Conservation (phyloP, 1,140 invertebrate genomes). For the Lineus longissimus region DNA sequence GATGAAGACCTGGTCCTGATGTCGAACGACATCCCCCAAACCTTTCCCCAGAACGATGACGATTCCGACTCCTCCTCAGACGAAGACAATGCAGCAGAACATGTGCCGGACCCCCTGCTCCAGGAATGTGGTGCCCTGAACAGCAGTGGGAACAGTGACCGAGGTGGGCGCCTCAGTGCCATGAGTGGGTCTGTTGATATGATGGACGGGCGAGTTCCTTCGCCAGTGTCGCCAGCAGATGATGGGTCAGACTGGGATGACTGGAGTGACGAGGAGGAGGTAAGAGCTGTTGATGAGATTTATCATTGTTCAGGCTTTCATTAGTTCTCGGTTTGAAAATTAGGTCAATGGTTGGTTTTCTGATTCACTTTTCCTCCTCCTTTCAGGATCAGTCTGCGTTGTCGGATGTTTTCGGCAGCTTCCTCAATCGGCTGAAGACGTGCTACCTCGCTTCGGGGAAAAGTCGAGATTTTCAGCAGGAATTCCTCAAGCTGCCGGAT, state of each 20-base stretch:
- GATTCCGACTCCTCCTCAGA: slow-evolving; percentile 15
- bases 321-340: no score
- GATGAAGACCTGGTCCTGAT: slow-evolving; percentile 27
- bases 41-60: slow-evolving; percentile 17
- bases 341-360: no score
- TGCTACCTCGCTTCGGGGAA: neutral
- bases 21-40: slow-evolving; percentile 34
- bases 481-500: no score
- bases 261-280: slow-evolving; percentile 42
- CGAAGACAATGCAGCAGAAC: neutral
- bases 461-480: no score
- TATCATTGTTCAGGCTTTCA: no score
- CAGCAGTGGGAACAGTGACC: slow-evolving; percentile 35
- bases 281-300: slow-evolving; percentile 6
- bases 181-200: slow-evolving; percentile 15
- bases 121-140: slow-evolving; percentile 33
- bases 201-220: neutral
- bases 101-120: slow-evolving; percentile 15
- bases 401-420: neutral
- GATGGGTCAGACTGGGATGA: slow-evolving; percentile 37
- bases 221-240: slow-evolving; percentile 10
- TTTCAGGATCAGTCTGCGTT: neutral
- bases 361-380: no score
- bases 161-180: slow-evolving; percentile 26
- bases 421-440: neutral